phyloP scores from a whole-genome alignment of 2,888 invertebrate species.

The Lithophane semibrunnea region DNA sequence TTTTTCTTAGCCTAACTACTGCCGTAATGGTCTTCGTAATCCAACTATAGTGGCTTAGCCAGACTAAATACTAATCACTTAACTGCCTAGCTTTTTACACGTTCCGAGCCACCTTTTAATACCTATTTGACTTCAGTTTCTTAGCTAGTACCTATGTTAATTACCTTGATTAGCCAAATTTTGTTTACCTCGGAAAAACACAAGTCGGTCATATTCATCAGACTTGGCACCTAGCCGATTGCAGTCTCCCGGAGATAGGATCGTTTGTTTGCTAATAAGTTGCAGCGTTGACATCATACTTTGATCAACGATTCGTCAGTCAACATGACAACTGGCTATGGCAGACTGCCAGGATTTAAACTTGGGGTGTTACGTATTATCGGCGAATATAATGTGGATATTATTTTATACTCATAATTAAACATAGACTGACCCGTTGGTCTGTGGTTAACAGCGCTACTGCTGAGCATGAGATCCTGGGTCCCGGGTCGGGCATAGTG shows the following conservation, averaged over 20 bases:
- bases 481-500: not conserved
- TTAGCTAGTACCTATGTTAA: not conserved
- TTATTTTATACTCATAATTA: not conserved
- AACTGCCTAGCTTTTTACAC: not conserved
- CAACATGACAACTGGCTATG: constrained; percentile 30
- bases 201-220: not conserved
- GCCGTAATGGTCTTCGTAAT: not conserved
- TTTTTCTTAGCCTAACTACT: no score
- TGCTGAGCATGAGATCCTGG: not conserved
- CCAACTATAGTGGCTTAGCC: not conserved
- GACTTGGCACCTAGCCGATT: constrained; percentile 30
- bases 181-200: not conserved
- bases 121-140: not conserved
- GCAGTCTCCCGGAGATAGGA: not conserved
- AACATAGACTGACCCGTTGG: not conserved
- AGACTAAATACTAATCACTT: not conserved
- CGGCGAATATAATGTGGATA: not conserved
- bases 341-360: constrained; percentile 43
- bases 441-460: not conserved
- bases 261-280: not conserved
- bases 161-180: not conserved
- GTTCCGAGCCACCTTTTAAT: not conserved
- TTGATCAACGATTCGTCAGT: constrained; percentile 54
- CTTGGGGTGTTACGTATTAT: not conserved
- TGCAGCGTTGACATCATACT: constrained; percentile 38